Evolutionary conservation across 1,140 invertebrate species (phyloP).

Genomic region (Aphidius gifuensis): DNA sequence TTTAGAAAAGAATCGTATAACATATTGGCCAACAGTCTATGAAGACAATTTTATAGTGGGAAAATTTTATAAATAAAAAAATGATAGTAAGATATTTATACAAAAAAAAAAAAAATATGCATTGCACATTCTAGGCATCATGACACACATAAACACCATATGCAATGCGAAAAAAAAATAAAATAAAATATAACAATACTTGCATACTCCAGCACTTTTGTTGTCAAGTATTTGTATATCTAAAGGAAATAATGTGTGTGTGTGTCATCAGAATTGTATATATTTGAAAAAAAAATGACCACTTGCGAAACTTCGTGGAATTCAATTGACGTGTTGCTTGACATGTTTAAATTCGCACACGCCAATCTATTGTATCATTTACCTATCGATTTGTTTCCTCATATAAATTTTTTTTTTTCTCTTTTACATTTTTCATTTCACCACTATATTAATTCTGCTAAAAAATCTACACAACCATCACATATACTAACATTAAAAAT

Average conservation of each 20-base stretch:
- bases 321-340: constrained; percentile 3
- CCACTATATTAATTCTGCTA: too few species aligned
- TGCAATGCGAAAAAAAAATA: constrained; percentile 17
- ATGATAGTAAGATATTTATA: too few species aligned
- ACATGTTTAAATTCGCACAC: too few species aligned
- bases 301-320: constrained; percentile 15
- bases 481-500: too few species aligned
- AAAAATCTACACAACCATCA: too few species aligned
- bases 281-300: constrained; percentile 12
- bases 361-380: too few species aligned
- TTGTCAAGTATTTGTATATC: constrained; percentile 1
- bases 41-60: too few species aligned
- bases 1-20: constrained; percentile 35
- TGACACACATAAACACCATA: constrained; percentile 34
- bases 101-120: constrained; percentile 27
- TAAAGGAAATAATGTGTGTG: constrained; percentile 25
- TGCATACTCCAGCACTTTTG: constrained; percentile 42
- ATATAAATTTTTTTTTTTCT: too few species aligned
- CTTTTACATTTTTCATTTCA: too few species aligned
- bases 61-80: too few species aligned
- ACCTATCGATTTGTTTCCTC: too few species aligned
- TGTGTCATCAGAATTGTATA: constrained; percentile 33
- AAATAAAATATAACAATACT: constrained; percentile 25
- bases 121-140: constrained; percentile 37
- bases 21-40: constrained; percentile 41